Base-by-base conservation (phyloP, 2,797 vertebrate species). In the Leptoclinus maculatus region DNA sequence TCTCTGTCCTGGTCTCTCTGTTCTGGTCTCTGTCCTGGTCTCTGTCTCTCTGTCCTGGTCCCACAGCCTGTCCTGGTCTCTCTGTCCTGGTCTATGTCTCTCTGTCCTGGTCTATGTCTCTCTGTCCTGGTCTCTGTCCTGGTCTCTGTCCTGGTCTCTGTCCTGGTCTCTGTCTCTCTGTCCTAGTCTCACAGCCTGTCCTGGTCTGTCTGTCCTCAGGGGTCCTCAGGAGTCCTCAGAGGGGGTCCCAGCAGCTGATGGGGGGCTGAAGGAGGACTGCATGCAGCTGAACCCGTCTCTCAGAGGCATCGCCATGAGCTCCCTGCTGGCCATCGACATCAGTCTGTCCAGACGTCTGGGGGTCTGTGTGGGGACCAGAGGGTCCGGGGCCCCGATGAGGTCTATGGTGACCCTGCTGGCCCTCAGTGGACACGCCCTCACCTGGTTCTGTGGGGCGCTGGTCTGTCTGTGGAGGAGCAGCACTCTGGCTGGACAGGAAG, bases 261-360 rank as follows among this genome's bases (percentile, higher is more conserved):
- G 67, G 29, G 70, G 90, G 62, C 92, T 0, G 4, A 92, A 95
- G 82, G 96, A 97, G 90, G 97, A 99, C 90, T 98, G 97, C 91
- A 99, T 99, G 96, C 97, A 97, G 93, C 96, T 99, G 47, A 98
- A 99, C 88, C 97, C 97, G 0, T 96, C 97, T 0, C 96, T 98
- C 80, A 93, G 95, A 78, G 96, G 96, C 80, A 98, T 99, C 4
- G 97, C 97, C 80, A 94, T 97, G 90, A 98, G 92, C 95, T 96
- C 97, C 1, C 93, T 99, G 82, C 92, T 98, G 78, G 97, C 97
- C 89, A 97, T 99, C 1, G 97, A 99, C 70, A 97, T 98, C 91
- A 97, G 96, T 85, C 90, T 97, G 93, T 99, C 97, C 47, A 97
- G 97, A 88, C 89, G 97, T 38, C 86, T 98, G 69, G 95, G 97